A percentile compares a stretch with the other conserved stretches of the same genome.
Conservation (phyloP, 1,140 invertebrate genomes). For the Psilanteris sp. region DNA sequence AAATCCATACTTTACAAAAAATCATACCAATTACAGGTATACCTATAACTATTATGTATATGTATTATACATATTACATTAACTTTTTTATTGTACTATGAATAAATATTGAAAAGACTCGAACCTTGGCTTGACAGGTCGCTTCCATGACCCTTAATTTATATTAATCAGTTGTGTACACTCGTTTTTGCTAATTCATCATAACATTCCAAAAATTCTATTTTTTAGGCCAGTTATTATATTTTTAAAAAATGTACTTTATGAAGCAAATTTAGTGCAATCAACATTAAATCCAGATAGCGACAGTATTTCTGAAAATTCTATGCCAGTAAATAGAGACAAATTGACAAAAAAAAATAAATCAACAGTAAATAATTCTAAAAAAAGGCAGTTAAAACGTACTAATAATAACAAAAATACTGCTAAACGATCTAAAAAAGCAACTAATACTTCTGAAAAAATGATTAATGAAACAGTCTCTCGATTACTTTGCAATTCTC, state of each 20-base stretch:
- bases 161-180: too few relatives aligned
- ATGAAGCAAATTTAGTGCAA: conserved; percentile 89
- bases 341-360: conserved; percentile 53
- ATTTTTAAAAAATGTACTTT: conserved; percentile 83
- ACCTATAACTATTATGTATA: too few relatives aligned
- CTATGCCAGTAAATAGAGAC: conserved; percentile 52
- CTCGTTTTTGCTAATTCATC: background rate
- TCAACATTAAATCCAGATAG: conserved; percentile 85
- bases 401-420: conserved; percentile 7
- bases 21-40: too few relatives aligned
- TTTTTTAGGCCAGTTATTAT: conserved; percentile 83
- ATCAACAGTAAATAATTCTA: conserved; percentile 41
- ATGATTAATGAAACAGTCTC: conserved; percentile 9
- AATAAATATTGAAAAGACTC: too few relatives aligned
- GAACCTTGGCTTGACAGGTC: too few relatives aligned
- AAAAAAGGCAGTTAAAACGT: conserved; percentile 66
- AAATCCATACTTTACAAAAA: too few relatives aligned
- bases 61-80: too few relatives aligned
- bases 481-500: conserved; percentile 5
- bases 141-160: too few relatives aligned
- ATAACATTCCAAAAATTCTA: background rate
- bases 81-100: too few relatives aligned
- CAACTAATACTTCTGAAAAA: background rate
- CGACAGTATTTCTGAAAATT: conserved; percentile 76
- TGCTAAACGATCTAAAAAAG: conserved; percentile 32